Evolutionary conservation across 2,797 vertebrate genomes (phyloP), one percentile per base, ranked within the genome.

Genomic region (Sylvilagus floridanus): DNA sequence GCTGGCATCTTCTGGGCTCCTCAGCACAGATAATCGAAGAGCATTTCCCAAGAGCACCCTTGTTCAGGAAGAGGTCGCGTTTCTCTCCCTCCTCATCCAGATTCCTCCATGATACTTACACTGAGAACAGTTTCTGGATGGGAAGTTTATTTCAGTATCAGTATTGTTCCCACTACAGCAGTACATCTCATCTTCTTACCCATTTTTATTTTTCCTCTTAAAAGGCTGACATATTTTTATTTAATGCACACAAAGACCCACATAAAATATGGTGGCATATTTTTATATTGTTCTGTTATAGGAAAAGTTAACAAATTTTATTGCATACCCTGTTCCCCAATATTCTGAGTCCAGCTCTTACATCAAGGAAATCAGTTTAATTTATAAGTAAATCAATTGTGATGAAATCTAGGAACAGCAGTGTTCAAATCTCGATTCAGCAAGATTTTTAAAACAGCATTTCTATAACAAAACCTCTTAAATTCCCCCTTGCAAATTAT

Each of bases 1-100:
- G 50, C 97, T 96, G 96, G 72, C 32, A 19, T 93, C 94, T 96
- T 76, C 24, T 1, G n/a, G 94, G 68, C 77, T 95, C 76, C 0
- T 12, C 28, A 72, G 57, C 37, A 57, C 37, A 26, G 60, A 62
- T 16, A 26, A 77, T 21, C 22, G 1, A 5, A 63, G 3, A 83
- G 24, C 57, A 3, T 85, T 97, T 91, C 81, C 26, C 22, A 0
- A n/a, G 82, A 95, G 71, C 57, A 82, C 62, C 63, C 19, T 95
- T 28, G 0, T 90, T 73, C 19, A 83, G 30, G 52, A 30, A 77
- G 79, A 72, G 47, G n/a, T 30, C 62, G 9, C 17, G 12, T 14
- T 35, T 52, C 68, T 69, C 32, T 84, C 22, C 54, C 22, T 88
- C 62, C 84, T 57, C 14, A 68, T 93, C n/a, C 47, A 32, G 42